phyloP scores from a whole-genome alignment of 1,140 invertebrate species.

The Cherax quadricarinatus region DNA sequence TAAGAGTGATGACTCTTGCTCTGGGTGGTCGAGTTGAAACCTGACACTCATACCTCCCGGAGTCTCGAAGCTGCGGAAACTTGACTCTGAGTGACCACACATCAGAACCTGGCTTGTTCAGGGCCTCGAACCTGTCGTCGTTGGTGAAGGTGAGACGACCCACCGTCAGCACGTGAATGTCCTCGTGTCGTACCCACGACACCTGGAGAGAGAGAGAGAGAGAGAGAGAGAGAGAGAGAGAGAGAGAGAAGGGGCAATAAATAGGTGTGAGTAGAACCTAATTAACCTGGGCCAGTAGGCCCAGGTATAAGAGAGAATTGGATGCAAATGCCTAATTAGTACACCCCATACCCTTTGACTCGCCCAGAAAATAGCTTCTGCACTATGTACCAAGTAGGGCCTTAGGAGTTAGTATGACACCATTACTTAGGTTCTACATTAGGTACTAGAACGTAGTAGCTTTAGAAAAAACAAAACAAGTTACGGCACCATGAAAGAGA shows the following conservation, averaged over 20 bases:
- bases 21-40: slow-evolving; percentile 73
- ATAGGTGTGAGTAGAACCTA: not conserved
- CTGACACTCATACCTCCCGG: slow-evolving; percentile 74
- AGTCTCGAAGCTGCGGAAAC: slow-evolving; percentile 72
- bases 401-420: no score
- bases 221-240: not conserved
- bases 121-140: slow-evolving; percentile 74
- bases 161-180: slow-evolving; percentile 76
- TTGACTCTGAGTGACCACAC: slow-evolving; percentile 72
- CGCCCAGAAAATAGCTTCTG: no score
- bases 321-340: no score
- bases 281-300: no score
- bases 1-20: slow-evolving; percentile 73
- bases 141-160: slow-evolving; percentile 58
- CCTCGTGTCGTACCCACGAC: no score
- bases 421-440: no score
- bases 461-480: no score
- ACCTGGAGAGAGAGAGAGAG: slow-evolving; percentile 9
- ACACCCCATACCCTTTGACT: no score
- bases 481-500: no score
- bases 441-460: no score
- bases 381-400: no score
- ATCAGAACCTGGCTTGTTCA: slow-evolving; percentile 74
- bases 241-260: not conserved
- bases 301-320: no score